Percentiles rank a stretch among this genome's conserved stretches.
These are phyloP conservation scores for Catagonus wagneri DNA, from an alignment of 2,113 vertebrate species.

Conservation along the genomic window DNA sequence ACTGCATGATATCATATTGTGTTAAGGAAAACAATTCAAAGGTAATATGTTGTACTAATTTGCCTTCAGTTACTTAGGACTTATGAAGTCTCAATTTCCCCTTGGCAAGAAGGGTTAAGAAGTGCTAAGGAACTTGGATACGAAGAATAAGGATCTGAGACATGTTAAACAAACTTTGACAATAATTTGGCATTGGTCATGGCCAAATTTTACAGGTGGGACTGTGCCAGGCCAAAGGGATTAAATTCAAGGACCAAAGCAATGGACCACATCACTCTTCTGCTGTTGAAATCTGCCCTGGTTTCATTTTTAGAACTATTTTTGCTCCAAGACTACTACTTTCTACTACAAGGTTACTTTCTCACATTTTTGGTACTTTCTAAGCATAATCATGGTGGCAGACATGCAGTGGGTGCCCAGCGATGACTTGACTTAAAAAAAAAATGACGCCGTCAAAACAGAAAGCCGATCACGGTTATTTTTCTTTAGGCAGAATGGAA, in stretches of 20 bases:
- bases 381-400: background rate
- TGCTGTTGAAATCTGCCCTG: background rate
- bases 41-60: background rate
- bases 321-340: background rate
- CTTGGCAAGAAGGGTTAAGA: background rate
- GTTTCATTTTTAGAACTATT: background rate
- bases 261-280: background rate
- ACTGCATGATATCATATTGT: background rate
- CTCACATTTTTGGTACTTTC: background rate
- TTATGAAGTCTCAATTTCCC: background rate
- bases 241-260: constrained; percentile 5
- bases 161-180: background rate
- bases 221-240: background rate
- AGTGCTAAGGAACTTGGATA: background rate
- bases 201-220: background rate
- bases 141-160: background rate
- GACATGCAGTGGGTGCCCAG: background rate
- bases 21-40: background rate
- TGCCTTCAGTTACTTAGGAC: background rate
- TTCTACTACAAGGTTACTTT: background rate
- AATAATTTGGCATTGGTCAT: background rate
- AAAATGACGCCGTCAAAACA: background rate
- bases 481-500: background rate
- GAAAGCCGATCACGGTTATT: background rate
- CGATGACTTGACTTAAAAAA: background rate